Base-by-base conservation (phyloP, 1,140 invertebrate genomes). In the Lineus longissimus region DNA sequence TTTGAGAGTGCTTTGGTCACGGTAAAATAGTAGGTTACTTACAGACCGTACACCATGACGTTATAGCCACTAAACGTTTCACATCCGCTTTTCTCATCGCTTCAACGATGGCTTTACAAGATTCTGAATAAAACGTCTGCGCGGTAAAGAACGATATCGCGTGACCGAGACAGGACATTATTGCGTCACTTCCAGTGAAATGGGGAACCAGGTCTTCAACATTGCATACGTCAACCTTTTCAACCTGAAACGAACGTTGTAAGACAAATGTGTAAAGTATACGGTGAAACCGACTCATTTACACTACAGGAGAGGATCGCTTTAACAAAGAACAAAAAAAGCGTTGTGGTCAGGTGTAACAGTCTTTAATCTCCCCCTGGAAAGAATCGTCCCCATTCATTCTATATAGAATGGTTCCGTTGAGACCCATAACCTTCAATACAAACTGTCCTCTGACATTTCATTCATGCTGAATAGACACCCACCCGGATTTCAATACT, bases 161-260 rank as follows among this genome's bases (percentile, higher is more conserved):
- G 31, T 73, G 69, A 22, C 75, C 75, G 2, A 76, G 62, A 51
- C 65, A 69, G 13, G 75, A 76, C 22, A 76, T 58, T 19, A 76
- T 69, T 25, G 69, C 73, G 25, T 75, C 71, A 29, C 62, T 60
- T 30, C 64, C 67, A 11, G 43, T 59, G n/a, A 76, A 62, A 19
- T 66, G 63, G 29, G 57, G 36, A 27, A 61, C 57, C 25, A 76
- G 51, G 55, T 62, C 61, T 2, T 56, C 61, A 13, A 65, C 62
- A 45, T 68, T 70, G 59, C 74, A 69, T 19, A 76, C 61, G 56
- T 76, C 63, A 22, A 63, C 73, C 55, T 65, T 60, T 7, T 72
- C 68, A 47, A 76, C 67, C 66, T 36, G 33, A 36, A 36, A 36
- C 15, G 33, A 36, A 15, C 15, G 4, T 36, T 36, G 15, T 36